These are phyloP conservation scores for Andrena minutula DNA, from an alignment of 2,888 invertebrate genomes.

Conservation along the genomic window DNA sequence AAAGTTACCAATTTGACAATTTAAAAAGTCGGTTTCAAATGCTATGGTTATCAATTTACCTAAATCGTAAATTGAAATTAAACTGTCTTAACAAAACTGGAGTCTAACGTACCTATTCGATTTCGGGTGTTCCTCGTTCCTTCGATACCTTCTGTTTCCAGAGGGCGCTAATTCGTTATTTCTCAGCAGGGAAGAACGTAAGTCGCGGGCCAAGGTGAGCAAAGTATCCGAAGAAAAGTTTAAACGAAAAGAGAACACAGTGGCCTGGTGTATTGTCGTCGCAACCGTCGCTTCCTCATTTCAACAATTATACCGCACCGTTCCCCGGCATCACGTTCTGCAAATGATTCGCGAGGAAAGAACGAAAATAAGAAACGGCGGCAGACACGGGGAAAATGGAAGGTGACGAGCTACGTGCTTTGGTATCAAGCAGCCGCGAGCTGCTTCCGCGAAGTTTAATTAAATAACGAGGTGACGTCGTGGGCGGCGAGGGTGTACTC, in stretches of 20 bases:
- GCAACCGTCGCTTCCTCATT: slow-evolving; percentile 5
- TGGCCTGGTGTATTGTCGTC: neutral
- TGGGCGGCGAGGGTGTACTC: slow-evolving; percentile 56
- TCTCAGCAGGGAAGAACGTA: neutral
- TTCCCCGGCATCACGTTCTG: slow-evolving; percentile 20
- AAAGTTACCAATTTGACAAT: neutral
- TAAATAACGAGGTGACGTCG: slow-evolving; percentile 80
- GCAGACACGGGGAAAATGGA: slow-evolving; percentile 66
- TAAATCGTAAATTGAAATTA: too few relatives aligned
- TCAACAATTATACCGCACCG: slow-evolving; percentile 27
- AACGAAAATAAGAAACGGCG: slow-evolving; percentile 47
- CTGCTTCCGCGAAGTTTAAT: slow-evolving; percentile 81
- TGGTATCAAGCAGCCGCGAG: slow-evolving; percentile 77
- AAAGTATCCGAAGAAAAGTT: neutral
- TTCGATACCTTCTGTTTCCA: neutral
- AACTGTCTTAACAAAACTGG: neutral
- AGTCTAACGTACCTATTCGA: neutral
- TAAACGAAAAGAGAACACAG: neutral
- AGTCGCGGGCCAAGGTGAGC: neutral
- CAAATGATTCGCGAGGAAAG: slow-evolving; percentile 40
- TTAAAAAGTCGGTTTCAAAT: neutral
- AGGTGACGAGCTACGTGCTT: slow-evolving; percentile 79
- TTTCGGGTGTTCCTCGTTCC: neutral
- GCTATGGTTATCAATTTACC: neutral
- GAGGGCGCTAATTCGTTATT: neutral